A percentile compares a stretch with the other conserved stretches of the same genome.
Evolutionary conservation across 2,888 invertebrate genomes (phyloP).

Genomic region (Andrena bucephala): DNA sequence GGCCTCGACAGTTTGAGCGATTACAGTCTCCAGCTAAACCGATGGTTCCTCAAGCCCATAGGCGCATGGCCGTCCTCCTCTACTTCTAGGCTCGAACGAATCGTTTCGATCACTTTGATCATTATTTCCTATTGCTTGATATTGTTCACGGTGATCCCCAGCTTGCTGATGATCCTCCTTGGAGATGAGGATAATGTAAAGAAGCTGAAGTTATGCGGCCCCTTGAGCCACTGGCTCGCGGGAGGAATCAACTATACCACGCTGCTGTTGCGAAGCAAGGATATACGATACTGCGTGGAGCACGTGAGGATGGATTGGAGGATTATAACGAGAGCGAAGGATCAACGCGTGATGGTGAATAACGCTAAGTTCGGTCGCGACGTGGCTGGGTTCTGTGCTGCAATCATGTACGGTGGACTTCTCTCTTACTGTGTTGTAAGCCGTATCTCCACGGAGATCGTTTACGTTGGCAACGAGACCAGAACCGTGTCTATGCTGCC

Average conservation of each 20-base stretch:
- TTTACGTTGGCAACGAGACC: conserved; percentile 57
- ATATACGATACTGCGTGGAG: conserved; percentile 69
- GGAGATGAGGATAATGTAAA: conserved; percentile 32
- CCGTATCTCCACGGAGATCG: conserved; percentile 3
- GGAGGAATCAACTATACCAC: conserved; percentile 71
- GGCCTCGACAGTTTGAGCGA: neutral
- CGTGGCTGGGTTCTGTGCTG: conserved; percentile 51
- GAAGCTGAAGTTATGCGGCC: conserved; percentile 68
- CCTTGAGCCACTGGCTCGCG: conserved; percentile 72
- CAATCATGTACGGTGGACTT: conserved; percentile 56
- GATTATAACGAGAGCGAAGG: conserved; percentile 24
- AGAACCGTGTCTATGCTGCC: conserved; percentile 40
- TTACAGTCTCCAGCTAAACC: conserved; percentile 56
- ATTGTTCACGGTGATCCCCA: conserved; percentile 67
- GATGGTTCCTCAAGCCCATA: conserved; percentile 64
- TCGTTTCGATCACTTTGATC: conserved; percentile 23
- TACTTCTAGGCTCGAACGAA: conserved; percentile 19
- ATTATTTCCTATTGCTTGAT: conserved; percentile 54
- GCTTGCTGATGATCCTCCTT: conserved; percentile 62
- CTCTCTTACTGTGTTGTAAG: conserved; percentile 41
- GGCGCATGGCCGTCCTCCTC: conserved; percentile 61
- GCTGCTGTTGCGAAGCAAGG: conserved; percentile 56
- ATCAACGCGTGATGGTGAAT: conserved; percentile 69
- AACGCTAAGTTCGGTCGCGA: conserved; percentile 69
- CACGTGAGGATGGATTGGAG: conserved; percentile 73